Evolutionary conservation across 1,140 invertebrate species (phyloP).

Genomic region (Limonius californicus): DNA sequence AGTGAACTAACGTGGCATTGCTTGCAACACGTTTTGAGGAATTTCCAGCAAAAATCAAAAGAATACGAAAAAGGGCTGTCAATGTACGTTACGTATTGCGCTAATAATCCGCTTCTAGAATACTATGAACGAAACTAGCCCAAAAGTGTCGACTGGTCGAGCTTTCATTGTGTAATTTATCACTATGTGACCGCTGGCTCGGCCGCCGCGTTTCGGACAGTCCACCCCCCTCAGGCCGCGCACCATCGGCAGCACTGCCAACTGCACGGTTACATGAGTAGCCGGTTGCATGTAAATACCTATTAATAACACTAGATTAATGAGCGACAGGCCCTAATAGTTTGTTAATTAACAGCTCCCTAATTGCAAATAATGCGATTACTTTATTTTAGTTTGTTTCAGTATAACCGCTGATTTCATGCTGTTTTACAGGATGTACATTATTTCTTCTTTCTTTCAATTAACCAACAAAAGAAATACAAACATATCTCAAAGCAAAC

Average conservation of each 20-base stretch:
- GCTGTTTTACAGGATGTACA: too few species aligned
- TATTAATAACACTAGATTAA: slow-evolving; percentile 19
- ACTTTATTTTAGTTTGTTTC: too few species aligned
- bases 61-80: too few species aligned
- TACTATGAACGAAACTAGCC: slow-evolving; percentile 1
- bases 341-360: slow-evolving; percentile 9
- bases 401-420: too few species aligned
- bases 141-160: slow-evolving; percentile 12
- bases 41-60: too few species aligned
- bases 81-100: too few species aligned
- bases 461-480: too few species aligned
- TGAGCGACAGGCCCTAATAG: slow-evolving; percentile 8
- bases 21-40: too few species aligned
- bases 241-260: background rate
- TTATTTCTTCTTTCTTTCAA: too few species aligned
- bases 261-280: background rate
- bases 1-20: too few species aligned
- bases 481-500: too few species aligned
- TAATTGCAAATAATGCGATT: slow-evolving; percentile 3
- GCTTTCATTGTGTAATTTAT: slow-evolving; percentile 5
- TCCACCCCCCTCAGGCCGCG: background rate
- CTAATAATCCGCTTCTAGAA: slow-evolving; percentile 1
- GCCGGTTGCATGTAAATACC: slow-evolving; percentile 1
- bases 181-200: background rate
- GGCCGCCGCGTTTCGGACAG: background rate